Conservation (phyloP, 1,140 invertebrate genomes). For the Doryteuthis pealeii region DNA sequence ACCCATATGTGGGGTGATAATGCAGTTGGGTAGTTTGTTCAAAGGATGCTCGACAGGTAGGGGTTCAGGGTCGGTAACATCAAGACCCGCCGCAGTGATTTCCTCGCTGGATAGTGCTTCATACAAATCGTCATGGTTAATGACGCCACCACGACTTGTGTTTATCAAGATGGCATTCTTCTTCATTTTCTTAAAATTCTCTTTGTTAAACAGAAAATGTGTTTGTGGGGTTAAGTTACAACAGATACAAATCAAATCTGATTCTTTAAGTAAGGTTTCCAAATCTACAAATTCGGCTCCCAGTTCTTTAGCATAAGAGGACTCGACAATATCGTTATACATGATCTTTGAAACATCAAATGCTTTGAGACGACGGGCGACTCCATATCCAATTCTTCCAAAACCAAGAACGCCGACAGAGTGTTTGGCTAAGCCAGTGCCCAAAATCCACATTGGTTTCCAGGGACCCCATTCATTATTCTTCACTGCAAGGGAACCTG, state of each 20-base stretch:
- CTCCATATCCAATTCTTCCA: conserved; percentile 69
- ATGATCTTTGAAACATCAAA: conserved; percentile 71
- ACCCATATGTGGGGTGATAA: conserved; percentile 89
- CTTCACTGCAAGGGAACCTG: conserved; percentile 34
- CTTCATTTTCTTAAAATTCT: conserved; percentile 53
- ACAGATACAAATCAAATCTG: conserved; percentile 54
- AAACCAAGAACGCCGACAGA: conserved; percentile 84
- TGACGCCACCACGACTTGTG: conserved; percentile 53
- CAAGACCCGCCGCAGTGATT: conserved; percentile 85
- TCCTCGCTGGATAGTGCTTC: conserved; percentile 70
- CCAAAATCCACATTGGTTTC: conserved; percentile 86
- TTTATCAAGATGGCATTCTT: conserved; percentile 60
- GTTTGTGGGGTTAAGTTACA: conserved; percentile 32
- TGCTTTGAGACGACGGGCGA: conserved; percentile 68
- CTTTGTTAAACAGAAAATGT: conserved; percentile 39
- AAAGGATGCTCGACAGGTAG: conserved; percentile 79
- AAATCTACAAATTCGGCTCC: conserved; percentile 69
- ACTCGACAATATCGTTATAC: conserved; percentile 70
- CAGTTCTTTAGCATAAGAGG: conserved; percentile 64
- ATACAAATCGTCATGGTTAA: conserved; percentile 50
- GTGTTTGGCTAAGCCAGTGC: conserved; percentile 72
- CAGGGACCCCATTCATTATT: conserved; percentile 63
- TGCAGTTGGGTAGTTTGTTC: conserved; percentile 77
- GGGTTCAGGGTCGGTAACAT: conserved; percentile 92
- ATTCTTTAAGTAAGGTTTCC: conserved; percentile 43